Base-by-base conservation (phyloP, 2,888 invertebrate species). In the Baronia brevicornis region DNA sequence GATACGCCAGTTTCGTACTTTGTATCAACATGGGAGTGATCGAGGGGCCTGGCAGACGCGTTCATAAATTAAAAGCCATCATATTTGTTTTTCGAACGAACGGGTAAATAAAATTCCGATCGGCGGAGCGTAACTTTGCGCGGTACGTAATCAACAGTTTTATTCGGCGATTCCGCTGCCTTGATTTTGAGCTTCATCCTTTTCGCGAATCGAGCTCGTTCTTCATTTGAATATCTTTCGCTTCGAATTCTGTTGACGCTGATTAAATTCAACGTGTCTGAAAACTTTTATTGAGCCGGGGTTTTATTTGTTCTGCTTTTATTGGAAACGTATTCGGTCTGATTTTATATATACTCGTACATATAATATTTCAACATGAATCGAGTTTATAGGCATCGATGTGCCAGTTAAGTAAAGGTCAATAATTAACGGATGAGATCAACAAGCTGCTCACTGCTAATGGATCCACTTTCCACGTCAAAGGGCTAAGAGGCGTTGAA, bases 391-490 rank as follows among this genome's bases (percentile, higher is more conserved):
- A n/a, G 7, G 8, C 10, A 23, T 27, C 12, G 62, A 57, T 59
- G 59, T 62, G 62, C 60, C 62, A 54, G 66, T 62, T 66, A 59
- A 57, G 60, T 60, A 55, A 60, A 67, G 74, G 75, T 75, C 71
- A 73, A 70, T 77, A 79, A 80, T 80, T 82, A 80, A 72, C 71
- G 57, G 63, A 56, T 60, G 70, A 67, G 80, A 79, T 80, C 77
- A 77, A 80, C 78, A 70, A 75, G 75, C 71, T 65, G 64, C 69
- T 70, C 69, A 60, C 74, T 75, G 74, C 71, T 84, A 82, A 80
- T 82, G 78, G 77, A 72, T 62, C 68, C 67, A n/a, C n/a, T 70
- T 73, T 75, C 71, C 61, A 74, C 77, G 79, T 80, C 78, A 82
- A 80, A 80, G 74, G 70, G 73, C 74, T 73, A 68, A 74, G 72